These are phyloP conservation scores for Sapayoa aenigma DNA, from an alignment of 2,113 vertebrate species.

Conservation along the genomic window DNA sequence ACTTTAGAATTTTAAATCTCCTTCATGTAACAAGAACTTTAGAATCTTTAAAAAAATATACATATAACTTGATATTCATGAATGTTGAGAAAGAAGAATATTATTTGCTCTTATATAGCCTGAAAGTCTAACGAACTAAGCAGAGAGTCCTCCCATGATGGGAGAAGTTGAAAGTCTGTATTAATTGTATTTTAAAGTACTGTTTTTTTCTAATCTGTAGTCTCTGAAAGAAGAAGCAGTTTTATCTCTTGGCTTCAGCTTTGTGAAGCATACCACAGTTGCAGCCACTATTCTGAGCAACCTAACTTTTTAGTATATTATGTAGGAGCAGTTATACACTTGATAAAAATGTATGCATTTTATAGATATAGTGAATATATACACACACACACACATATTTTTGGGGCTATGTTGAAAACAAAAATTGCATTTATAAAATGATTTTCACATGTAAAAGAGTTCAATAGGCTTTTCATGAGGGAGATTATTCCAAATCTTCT, in stretches of 20 bases:
- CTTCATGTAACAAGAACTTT: background rate
- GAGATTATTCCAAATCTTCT: background rate
- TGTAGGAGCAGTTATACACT: background rate
- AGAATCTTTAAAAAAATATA: background rate
- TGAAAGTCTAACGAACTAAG: background rate
- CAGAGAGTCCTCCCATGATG: background rate
- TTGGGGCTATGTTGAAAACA: background rate
- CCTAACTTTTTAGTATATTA: background rate
- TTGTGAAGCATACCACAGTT: background rate
- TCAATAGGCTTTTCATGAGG: background rate
- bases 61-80: background rate
- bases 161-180: background rate
- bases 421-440: background rate
- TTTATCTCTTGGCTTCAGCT: background rate
- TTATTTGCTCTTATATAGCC: background rate
- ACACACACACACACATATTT: background rate
- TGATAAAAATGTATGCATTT: background rate
- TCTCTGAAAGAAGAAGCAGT: background rate
- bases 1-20: background rate
- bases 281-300: background rate
- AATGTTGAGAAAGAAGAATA: background rate
- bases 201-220: background rate
- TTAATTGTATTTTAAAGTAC: background rate
- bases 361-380: background rate
- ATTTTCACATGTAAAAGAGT: background rate